Evolutionary conservation across 2,113 vertebrate species (phyloP).

Genomic region (Rhagologus leucostigma): DNA sequence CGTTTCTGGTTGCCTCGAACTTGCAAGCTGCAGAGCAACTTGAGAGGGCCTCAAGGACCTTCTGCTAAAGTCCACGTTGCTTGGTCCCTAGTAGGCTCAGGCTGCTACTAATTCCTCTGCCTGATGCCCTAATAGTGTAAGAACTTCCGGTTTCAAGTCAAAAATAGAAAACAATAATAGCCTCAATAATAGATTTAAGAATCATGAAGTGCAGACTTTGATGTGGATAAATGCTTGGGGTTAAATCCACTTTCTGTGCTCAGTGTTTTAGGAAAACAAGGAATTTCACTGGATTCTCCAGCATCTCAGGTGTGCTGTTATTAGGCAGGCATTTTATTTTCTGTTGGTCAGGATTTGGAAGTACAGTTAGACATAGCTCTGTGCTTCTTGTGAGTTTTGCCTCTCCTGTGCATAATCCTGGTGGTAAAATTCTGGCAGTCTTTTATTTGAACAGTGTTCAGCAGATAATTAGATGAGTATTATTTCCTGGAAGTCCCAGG

Average conservation of each 20-base stretch:
- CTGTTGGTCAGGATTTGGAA: not conserved
- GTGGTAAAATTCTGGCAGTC: not conserved
- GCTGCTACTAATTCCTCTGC: not conserved
- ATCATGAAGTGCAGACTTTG: not conserved
- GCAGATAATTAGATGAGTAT: not conserved
- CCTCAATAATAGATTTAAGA: not conserved
- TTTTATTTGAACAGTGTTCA: not conserved
- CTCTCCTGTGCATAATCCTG: not conserved
- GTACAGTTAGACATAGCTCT: not conserved
- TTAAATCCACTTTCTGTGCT: not conserved
- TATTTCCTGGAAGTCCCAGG: constrained; percentile 20
- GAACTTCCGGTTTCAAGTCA: not conserved
- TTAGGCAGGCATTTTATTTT: not conserved
- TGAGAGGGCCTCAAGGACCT: not conserved
- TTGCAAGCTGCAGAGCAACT: not conserved
- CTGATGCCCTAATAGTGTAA: not conserved
- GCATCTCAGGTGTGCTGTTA: not conserved
- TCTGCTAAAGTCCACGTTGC: not conserved
- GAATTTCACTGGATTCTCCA: not conserved
- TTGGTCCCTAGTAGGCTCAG: not conserved
- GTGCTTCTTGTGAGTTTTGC: not conserved
- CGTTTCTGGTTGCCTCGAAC: not conserved
- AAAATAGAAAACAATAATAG: not conserved
- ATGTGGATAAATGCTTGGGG: not conserved
- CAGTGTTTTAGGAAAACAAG: not conserved